These are phyloP conservation scores for Dicranocentrus wangi DNA, from an alignment of 2,888 invertebrate genomes.

Conservation along the genomic window DNA sequence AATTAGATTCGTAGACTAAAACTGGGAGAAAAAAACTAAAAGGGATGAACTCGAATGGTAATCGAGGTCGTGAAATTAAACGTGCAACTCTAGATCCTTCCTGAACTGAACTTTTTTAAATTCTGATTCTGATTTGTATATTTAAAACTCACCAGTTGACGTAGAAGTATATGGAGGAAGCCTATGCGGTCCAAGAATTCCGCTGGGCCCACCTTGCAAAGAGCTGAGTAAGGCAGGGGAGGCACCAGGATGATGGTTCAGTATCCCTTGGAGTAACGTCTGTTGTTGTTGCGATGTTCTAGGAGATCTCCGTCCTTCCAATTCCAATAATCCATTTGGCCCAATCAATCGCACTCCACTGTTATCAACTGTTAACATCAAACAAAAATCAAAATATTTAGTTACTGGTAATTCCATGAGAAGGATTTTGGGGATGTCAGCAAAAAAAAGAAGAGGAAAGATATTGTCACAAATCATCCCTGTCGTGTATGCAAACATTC, in stretches of 20 bases:
- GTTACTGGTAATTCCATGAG: constrained; percentile 13
- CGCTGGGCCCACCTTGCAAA: constrained; percentile 71
- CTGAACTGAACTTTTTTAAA: too few relatives aligned
- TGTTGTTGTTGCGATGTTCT: constrained; percentile 71
- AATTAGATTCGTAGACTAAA: too few relatives aligned
- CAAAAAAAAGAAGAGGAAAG: constrained; percentile 39
- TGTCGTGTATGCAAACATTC: too few relatives aligned
- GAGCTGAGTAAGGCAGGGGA: constrained; percentile 70
- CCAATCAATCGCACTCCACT: constrained; percentile 72
- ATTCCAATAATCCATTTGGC: constrained; percentile 71
- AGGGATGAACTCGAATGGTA: too few relatives aligned
- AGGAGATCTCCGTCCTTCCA: constrained; percentile 73
- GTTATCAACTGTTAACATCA: constrained; percentile 71
- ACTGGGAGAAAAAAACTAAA: too few relatives aligned
- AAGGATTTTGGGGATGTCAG: constrained; percentile 23
- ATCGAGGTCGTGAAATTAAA: too few relatives aligned
- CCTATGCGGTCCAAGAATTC: constrained; percentile 71
- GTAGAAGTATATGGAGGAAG: constrained; percentile 72
- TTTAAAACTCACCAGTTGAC: constrained; percentile 71
- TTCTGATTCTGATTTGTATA: too few relatives aligned
- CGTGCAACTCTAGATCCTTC: too few relatives aligned
- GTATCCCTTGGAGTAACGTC: constrained; percentile 73
- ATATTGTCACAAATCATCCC: too few relatives aligned
- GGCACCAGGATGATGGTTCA: constrained; percentile 73
- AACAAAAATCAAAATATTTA: constrained; percentile 30